Percentiles rank a stretch among this genome's conserved stretches.
phyloP scores from a whole-genome alignment of 2,888 invertebrate genomes.

The Euzophera pinguis region DNA sequence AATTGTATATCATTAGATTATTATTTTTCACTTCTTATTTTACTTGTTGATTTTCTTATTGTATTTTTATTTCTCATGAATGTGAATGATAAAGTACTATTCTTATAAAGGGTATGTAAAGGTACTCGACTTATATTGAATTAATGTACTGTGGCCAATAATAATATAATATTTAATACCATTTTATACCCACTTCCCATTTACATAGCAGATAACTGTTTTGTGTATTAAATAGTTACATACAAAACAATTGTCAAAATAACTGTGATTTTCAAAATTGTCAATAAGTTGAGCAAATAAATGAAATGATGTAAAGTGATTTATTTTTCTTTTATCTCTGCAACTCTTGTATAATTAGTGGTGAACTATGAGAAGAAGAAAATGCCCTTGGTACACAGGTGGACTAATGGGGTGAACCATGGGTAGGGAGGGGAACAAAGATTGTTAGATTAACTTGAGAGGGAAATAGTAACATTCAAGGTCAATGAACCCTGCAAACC shows the following conservation, averaged over 20 bases:
- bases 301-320: constrained; percentile 64
- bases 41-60: constrained; percentile 18
- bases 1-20: constrained; percentile 20
- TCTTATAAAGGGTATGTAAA: constrained; percentile 47
- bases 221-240: constrained; percentile 69
- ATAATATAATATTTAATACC: constrained; percentile 73
- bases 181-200: constrained; percentile 77
- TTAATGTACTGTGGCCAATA: constrained; percentile 76
- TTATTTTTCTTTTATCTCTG: constrained; percentile 15
- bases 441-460: no score
- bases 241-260: constrained; percentile 74
- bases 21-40: constrained; percentile 17
- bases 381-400: no score
- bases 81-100: constrained; percentile 46
- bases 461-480: no score
- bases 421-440: no score
- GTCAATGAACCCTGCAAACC: no score
- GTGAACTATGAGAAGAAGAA: no score
- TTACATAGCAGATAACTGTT: constrained; percentile 69
- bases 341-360: no score
- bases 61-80: constrained; percentile 26
- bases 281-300: constrained; percentile 80
- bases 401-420: no score
- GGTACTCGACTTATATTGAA: constrained; percentile 53
- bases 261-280: constrained; percentile 80